Evolutionary conservation across 37 sponge, comb jelly and placozoan species (phyloP), one percentile per base, ranked within the genome.

Genomic region (Ianthella basta): DNA sequence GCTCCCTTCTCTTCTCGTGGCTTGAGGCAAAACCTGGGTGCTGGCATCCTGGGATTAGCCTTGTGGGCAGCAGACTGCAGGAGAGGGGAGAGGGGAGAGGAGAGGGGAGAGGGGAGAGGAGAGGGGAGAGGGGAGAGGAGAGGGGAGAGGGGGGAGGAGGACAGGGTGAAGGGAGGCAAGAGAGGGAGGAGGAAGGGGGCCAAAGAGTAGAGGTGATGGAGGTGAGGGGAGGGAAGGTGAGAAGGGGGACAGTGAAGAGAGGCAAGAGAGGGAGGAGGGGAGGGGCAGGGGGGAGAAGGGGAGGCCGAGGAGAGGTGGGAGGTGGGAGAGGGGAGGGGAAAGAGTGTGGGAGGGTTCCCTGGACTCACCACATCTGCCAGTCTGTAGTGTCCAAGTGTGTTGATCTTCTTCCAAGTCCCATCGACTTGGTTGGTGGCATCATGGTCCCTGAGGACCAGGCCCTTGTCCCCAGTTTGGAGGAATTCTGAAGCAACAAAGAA

Each of bases 371-470:
- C 90, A 64, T 90, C 90, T n/a, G 77, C 88, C 14, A 98, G 84
- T 21, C 88, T 63, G 88, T 95, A 97, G 91, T 97, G 96, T 0
- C 88, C 89, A 30, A 97, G 91, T 25, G 99, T 99, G 92, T 99
- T 99, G 78, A 99, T 82, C 56, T 73, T 89, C 75, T 60, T 91
- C 96, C 94, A 97, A 25, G 90, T 93, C 14, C 95, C 94, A 0
- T 80, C 85, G 39, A 75, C 86, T 1, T 40, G 86, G 64, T 90
- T 95, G 65, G 87, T 96, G 60, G 81, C 63, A 57, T 99, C 99
- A 44, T 95, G 85, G 53, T 95, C 95, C 59, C 88, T 55, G 55
- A 95, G 90, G 44, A 75, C 25, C 78, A 75, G 78, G 15, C 78
- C 78, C 25, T 75, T 75, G 53, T 75, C 78, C 1, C 78, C 37